Percentiles rank a stretch among this genome's conserved stretches.
Evolutionary conservation across 2,113 vertebrate species (phyloP).

Genomic region (Martes martes): DNA sequence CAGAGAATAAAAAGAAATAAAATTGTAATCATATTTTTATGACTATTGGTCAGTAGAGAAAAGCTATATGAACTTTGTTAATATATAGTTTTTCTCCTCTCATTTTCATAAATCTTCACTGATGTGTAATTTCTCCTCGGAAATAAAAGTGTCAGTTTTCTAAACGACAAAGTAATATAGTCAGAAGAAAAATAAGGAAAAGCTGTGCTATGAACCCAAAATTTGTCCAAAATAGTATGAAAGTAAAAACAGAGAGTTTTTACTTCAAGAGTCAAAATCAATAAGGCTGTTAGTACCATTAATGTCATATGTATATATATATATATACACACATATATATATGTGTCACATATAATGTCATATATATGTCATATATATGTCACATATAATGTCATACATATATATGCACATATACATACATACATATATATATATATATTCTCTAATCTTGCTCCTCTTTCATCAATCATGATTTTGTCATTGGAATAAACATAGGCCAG

Average conservation of each 20-base stretch:
- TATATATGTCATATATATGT: no score
- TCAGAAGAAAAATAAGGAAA: conserved; percentile 71
- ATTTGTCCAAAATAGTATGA: conserved; percentile 60
- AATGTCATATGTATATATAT: no score
- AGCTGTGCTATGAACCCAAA: conserved; percentile 47
- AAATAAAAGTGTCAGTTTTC: conserved; percentile 80
- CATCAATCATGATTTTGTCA: not conserved
- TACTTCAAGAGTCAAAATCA: not conserved
- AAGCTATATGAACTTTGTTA: conserved; percentile 72
- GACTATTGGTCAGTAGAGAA: conserved; percentile 77
- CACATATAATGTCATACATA: no score
- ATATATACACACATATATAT: no score
- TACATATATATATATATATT: not conserved
- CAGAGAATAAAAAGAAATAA: conserved; percentile 74
- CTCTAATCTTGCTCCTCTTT: not conserved
- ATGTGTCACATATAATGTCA: no score
- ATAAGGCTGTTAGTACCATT: not conserved
- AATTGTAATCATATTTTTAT: conserved; percentile 78
- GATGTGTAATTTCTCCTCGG: conserved; percentile 76
- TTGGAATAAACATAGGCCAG: not conserved
- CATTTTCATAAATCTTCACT: conserved; percentile 76
- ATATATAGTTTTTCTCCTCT: conserved; percentile 72
- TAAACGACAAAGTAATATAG: conserved; percentile 71
- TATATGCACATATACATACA: no score
- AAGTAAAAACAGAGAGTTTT: conserved; percentile 37